Evolutionary conservation across 1,140 invertebrate genomes (phyloP).

Genomic region (Pinna nobilis): DNA sequence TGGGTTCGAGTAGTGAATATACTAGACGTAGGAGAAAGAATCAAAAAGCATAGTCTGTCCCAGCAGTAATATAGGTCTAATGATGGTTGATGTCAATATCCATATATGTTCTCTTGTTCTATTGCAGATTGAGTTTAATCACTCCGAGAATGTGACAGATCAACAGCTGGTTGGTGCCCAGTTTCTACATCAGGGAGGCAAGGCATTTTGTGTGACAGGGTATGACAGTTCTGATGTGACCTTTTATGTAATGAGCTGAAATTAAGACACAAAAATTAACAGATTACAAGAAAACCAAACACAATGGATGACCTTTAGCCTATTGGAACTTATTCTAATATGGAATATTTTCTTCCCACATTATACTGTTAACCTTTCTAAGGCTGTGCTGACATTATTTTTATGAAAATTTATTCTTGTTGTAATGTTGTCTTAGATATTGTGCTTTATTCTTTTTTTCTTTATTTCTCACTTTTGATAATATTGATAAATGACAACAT

Average conservation of each 20-base stretch:
- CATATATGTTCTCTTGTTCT: not conserved
- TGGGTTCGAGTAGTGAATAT: not conserved
- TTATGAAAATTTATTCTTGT: too few species aligned
- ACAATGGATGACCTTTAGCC: not conserved
- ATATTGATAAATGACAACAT: too few species aligned
- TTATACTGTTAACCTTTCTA: too few species aligned
- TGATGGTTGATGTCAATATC: not conserved
- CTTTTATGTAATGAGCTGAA: conserved; percentile 54
- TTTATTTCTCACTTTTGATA: too few species aligned
- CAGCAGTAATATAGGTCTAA: not conserved
- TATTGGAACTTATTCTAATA: too few species aligned
- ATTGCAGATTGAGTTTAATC: conserved; percentile 61
- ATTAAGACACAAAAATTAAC: not conserved
- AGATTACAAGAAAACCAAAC: not conserved
- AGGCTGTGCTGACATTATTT: too few species aligned
- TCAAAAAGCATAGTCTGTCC: not conserved
- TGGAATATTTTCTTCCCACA: too few species aligned
- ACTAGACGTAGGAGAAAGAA: not conserved
- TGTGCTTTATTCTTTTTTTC: too few species aligned
- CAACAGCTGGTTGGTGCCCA: conserved; percentile 64
- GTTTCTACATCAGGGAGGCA: conserved; percentile 63
- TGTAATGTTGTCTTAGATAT: too few species aligned
- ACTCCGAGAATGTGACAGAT: conserved; percentile 57
- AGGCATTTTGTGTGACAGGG: conserved; percentile 66
- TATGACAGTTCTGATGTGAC: conserved; percentile 68